phyloP scores from a whole-genome alignment of 2,888 invertebrate species.

The Acrocera orbiculus region DNA sequence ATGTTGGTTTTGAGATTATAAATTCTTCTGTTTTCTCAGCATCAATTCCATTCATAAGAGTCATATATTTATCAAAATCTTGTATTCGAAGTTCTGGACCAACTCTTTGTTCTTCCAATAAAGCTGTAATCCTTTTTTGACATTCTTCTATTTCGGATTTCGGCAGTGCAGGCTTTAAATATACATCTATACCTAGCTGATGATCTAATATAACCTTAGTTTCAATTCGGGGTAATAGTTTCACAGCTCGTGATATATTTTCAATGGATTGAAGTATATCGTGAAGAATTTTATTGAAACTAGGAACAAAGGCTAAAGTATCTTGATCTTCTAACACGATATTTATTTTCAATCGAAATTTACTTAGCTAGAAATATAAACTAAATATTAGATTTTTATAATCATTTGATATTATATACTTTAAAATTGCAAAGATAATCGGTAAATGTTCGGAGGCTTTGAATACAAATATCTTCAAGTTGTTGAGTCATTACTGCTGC shows the following conservation, averaged over 20 bases:
- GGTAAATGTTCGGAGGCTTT: conserved; percentile 61
- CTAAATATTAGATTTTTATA: neutral
- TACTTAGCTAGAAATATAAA: conserved; percentile 35
- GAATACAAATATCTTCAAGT: conserved; percentile 60
- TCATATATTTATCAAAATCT: conserved; percentile 66
- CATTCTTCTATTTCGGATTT: conserved; percentile 46
- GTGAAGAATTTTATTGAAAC: conserved; percentile 54
- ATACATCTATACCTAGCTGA: conserved; percentile 15
- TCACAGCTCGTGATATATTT: conserved; percentile 53
- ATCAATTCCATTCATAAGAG: conserved; percentile 51
- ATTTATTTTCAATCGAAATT: conserved; percentile 43
- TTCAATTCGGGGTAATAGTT: conserved; percentile 60
- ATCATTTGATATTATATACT: conserved; percentile 33
- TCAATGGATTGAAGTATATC: conserved; percentile 53
- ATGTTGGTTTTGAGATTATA: conserved; percentile 42
- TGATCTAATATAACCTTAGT: conserved; percentile 39
- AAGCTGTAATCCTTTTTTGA: conserved; percentile 39
- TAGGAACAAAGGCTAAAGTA: conserved; percentile 51
- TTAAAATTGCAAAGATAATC: conserved; percentile 58
- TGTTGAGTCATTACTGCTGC: conserved; percentile 78
- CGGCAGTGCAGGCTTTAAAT: conserved; percentile 48
- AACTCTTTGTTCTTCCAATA: conserved; percentile 53
- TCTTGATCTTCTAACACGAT: conserved; percentile 32
- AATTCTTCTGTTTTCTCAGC: conserved; percentile 44
- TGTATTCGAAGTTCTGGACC: conserved; percentile 54